Conservation (phyloP, 2,888 invertebrate genomes). For the Girardia tigrina region DNA sequence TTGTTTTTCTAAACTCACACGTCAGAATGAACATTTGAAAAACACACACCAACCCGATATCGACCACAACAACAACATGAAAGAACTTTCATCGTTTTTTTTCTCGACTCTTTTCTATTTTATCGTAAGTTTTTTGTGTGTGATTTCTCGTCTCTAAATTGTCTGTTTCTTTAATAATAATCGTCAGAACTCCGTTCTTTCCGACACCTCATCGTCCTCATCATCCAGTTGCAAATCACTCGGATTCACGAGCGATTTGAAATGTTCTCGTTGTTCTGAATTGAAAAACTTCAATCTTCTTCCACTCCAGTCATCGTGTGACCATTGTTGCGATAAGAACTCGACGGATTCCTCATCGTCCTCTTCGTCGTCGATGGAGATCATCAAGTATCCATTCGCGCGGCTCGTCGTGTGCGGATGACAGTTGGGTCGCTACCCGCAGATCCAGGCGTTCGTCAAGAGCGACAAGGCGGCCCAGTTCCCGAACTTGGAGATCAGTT, state of each 20-base stretch:
- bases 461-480: conserved; percentile 76
- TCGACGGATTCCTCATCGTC: not conserved
- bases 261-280: conserved; percentile 2
- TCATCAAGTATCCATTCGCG: conserved; percentile 66
- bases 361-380: no score
- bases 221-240: conserved; percentile 1
- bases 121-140: not conserved
- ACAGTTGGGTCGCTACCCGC: conserved; percentile 91
- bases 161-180: not conserved
- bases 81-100: not conserved
- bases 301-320: not conserved
- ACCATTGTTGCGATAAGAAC: conserved; percentile 21
- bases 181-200: not conserved
- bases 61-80: no score
- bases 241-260: conserved; percentile 12
- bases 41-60: no score
- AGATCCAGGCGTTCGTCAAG: conserved; percentile 93
- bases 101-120: not conserved
- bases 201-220: no score
- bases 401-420: conserved; percentile 90
- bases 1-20: no score
- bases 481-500: conserved; percentile 76
- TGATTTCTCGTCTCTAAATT: no score
- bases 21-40: no score
- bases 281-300: not conserved